Evolutionary conservation across 2,888 invertebrate genomes (phyloP).

Genomic region (Hofmannophila pseudospretella): DNA sequence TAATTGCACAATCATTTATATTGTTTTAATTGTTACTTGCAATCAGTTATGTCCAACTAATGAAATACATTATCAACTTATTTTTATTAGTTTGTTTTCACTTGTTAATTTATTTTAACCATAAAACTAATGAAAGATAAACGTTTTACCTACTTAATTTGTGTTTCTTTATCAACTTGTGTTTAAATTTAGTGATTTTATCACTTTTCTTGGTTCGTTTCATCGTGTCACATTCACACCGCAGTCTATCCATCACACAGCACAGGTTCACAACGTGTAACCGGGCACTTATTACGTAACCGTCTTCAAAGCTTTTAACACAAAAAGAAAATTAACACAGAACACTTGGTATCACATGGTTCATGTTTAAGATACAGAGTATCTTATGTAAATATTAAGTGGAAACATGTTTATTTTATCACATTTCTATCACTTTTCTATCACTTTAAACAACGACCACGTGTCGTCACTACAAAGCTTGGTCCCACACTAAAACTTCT

Average conservation of each 20-base stretch:
- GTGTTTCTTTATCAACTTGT: slow-evolving; percentile 62
- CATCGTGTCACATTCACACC: slow-evolving; percentile 38
- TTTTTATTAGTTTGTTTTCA: too few relatives aligned
- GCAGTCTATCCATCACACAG: slow-evolving; percentile 47
- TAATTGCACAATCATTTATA: too few relatives aligned
- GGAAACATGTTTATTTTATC: slow-evolving; percentile 4
- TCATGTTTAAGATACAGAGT: background rate
- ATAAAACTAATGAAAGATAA: background rate
- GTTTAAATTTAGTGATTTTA: slow-evolving; percentile 62
- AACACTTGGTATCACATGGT: slow-evolving; percentile 1
- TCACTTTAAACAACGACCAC: slow-evolving; percentile 30
- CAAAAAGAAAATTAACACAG: slow-evolving; percentile 3
- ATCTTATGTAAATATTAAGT: background rate
- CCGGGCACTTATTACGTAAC: slow-evolving; percentile 7
- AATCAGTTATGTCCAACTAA: background rate
- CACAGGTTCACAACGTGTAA: slow-evolving; percentile 18
- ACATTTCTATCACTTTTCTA: slow-evolving; percentile 8
- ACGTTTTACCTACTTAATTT: slow-evolving; percentile 52
- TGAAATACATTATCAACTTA: background rate
- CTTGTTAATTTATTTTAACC: too few relatives aligned
- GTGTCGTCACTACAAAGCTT: slow-evolving; percentile 51
- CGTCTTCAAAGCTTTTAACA: slow-evolving; percentile 8
- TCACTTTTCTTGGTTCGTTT: slow-evolving; percentile 55
- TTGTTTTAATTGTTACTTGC: too few relatives aligned
- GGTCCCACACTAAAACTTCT: slow-evolving; percentile 48